Evolutionary conservation across 1,140 invertebrate species (phyloP).

Genomic region (Meteorus sp.): DNA sequence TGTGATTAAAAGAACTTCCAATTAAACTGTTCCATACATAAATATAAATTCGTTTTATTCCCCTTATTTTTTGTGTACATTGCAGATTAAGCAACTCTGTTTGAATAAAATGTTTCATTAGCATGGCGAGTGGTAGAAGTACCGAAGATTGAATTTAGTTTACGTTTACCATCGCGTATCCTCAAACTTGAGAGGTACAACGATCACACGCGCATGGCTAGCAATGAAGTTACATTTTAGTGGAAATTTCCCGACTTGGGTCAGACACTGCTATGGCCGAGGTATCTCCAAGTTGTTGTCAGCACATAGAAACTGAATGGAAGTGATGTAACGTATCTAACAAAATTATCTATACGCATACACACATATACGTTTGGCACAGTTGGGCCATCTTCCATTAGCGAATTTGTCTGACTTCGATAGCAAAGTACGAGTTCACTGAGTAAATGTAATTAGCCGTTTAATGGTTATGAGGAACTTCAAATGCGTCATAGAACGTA

Average conservation of each 20-base stretch:
- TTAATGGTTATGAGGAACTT: conserved; percentile 3
- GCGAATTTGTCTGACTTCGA: conserved; percentile 26
- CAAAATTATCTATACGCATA: not conserved
- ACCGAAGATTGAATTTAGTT: conserved; percentile 1
- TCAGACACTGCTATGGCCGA: not conserved
- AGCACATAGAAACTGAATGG: no score
- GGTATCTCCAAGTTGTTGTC: not conserved
- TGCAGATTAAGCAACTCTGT: not conserved
- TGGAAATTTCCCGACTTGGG: not conserved
- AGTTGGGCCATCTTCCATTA: conserved; percentile 18
- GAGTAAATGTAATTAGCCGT: conserved; percentile 37
- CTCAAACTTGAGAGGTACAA: not conserved
- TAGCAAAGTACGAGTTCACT: conserved; percentile 3
- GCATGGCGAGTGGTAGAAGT: no score
- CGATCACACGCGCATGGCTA: not conserved
- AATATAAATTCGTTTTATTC: not conserved
- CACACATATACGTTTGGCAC: not conserved
- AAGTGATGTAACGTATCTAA: no score
- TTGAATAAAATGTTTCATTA: conserved; percentile 11
- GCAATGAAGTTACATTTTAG: conserved; percentile 5
- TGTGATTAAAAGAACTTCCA: conserved; percentile 6
- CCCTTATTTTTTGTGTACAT: not conserved
- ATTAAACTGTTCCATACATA: no score
- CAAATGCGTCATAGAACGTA: no score
- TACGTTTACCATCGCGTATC: not conserved